phyloP scores from a whole-genome alignment of 2,888 invertebrate genomes.

The Bruchidius siliquastri region DNA sequence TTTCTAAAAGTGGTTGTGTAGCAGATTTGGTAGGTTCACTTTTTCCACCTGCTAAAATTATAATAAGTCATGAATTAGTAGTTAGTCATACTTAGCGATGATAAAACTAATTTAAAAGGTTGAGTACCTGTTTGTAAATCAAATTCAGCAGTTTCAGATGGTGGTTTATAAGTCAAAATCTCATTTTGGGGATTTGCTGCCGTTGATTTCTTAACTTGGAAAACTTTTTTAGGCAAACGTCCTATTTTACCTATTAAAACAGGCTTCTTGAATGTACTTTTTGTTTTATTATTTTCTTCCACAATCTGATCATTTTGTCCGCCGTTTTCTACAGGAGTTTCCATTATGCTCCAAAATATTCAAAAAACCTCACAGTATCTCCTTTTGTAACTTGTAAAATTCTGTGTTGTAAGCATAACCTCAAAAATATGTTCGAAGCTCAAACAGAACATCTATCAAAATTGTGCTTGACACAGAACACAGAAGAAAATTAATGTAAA shows the following conservation, averaged over 20 bases:
- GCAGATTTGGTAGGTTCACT: conserved; percentile 7
- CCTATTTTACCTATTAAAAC: conserved; percentile 52
- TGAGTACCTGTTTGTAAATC: background rate
- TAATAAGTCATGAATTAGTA: background rate
- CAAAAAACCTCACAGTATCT: no score
- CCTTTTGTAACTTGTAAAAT: no score
- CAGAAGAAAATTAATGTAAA: no score
- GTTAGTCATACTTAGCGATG: background rate
- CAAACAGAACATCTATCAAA: no score
- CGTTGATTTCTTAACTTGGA: conserved; percentile 2
- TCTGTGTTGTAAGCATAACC: no score
- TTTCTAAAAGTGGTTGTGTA: conserved; percentile 33
- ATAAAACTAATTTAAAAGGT: no score
- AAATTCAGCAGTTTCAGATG: conserved; percentile 1
- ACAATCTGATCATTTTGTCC: background rate
- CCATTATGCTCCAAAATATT: background rate
- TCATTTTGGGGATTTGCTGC: background rate
- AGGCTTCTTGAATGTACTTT: conserved; percentile 51
- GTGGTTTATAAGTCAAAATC: background rate
- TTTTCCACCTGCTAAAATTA: background rate
- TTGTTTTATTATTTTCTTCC: background rate
- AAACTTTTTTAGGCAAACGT: conserved; percentile 49
- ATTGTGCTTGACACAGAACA: no score
- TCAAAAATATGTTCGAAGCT: no score
- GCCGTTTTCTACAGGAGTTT: background rate